Evolutionary conservation across 2,113 vertebrate genomes (phyloP).

Genomic region (Eidolon helvum): DNA sequence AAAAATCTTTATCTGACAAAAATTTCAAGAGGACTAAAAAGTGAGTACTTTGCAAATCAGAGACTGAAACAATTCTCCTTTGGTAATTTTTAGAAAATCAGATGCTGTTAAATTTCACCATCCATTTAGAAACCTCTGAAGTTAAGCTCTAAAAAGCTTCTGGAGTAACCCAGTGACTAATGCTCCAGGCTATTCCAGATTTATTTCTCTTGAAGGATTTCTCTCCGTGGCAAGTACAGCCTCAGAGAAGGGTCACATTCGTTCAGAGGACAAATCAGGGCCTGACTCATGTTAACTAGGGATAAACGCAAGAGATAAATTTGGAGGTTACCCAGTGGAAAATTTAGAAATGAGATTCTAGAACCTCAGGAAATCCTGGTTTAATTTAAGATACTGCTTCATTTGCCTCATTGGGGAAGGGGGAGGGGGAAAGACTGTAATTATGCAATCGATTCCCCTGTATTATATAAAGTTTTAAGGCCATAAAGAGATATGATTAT

Average conservation of each 20-base stretch:
- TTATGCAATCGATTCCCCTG: neutral
- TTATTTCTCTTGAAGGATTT: neutral
- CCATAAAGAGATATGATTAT: conserved; percentile 14
- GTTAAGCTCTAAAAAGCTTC: conserved; percentile 17
- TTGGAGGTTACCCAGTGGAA: conserved; percentile 64
- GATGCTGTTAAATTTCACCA: conserved; percentile 24
- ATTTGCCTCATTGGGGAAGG: neutral
- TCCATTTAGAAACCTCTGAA: conserved; percentile 40
- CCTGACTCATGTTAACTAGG: conserved; percentile 40
- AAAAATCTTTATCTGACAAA: neutral
- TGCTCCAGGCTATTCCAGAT: neutral
- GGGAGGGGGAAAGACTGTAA: neutral
- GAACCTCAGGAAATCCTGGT: conserved; percentile 62
- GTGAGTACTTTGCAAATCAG: neutral
- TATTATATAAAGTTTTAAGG: conserved; percentile 47
- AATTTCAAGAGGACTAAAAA: neutral
- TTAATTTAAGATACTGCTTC: conserved; percentile 62
- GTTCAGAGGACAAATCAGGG: neutral
- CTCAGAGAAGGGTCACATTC: neutral
- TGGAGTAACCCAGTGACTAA: neutral
- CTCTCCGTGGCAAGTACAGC: neutral
- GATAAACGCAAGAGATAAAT: conserved; percentile 47
- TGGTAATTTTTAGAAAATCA: conserved; percentile 39
- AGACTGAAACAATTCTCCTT: neutral
- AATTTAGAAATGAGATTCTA: conserved; percentile 64